Conservation (phyloP, 1,140 invertebrate genomes). For the Meloidogyne chitwoodi region DNA sequence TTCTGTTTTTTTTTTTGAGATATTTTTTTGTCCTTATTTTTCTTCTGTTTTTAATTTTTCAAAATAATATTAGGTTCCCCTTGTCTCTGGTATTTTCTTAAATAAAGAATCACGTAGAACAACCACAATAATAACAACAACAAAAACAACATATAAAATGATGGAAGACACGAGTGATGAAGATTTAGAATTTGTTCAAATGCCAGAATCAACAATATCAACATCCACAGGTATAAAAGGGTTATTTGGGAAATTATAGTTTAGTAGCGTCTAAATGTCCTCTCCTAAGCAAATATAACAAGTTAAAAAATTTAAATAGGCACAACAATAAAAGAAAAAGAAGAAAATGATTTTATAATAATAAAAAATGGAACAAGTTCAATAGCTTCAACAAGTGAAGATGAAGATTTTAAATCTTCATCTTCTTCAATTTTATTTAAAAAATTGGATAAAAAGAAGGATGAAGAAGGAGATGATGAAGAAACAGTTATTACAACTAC, state of each 20-base stretch:
- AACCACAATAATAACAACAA: slow-evolving; percentile 39
- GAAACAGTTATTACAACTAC: not conserved
- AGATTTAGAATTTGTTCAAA: slow-evolving; percentile 28
- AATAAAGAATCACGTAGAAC: slow-evolving; percentile 30
- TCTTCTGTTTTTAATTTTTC: no score
- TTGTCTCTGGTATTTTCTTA: slow-evolving; percentile 24
- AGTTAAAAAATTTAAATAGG: no score
- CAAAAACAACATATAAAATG: slow-evolving; percentile 43
- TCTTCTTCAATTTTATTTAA: slow-evolving; percentile 1
- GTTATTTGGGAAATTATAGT: no score
- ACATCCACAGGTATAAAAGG: slow-evolving; percentile 13
- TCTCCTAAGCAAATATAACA: no score
- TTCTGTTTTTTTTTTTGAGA: not conserved
- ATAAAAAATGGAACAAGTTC: slow-evolving; percentile 26
- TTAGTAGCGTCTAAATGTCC: no score
- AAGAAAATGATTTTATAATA: slow-evolving; percentile 8
- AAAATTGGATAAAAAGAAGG: not conserved
- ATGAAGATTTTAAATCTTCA: slow-evolving; percentile 4
- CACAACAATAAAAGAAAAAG: slow-evolving; percentile 7
- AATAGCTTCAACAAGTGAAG: slow-evolving; percentile 21
- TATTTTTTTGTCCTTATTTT: no score
- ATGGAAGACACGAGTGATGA: slow-evolving; percentile 30
- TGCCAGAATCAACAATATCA: slow-evolving; percentile 17
- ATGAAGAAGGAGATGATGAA: not conserved
- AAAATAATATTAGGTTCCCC: slow-evolving; percentile 9